Conservation (phyloP, 23 tunicate species). For the Ascidia mentula region DNA sequence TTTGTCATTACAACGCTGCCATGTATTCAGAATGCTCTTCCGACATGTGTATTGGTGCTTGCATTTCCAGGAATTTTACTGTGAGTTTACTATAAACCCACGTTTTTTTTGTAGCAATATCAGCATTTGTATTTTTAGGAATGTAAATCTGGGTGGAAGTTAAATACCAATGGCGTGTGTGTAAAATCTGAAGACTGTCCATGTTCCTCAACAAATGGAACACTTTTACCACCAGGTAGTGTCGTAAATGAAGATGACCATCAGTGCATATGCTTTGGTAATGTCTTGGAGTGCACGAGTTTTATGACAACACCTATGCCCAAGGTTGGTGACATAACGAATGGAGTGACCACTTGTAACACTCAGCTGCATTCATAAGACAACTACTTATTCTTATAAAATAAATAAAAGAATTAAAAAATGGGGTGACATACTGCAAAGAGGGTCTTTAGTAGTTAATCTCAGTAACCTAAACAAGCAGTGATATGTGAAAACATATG, state of each 20-base stretch:
- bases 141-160: constrained; percentile 21
- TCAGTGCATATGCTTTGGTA: constrained; percentile 16
- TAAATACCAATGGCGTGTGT: not conserved
- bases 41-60: constrained; percentile 12
- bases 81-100: not conserved
- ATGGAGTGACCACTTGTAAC: too few species aligned
- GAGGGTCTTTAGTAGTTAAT: too few species aligned
- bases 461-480: too few species aligned
- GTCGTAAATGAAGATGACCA: not conserved
- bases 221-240: not conserved
- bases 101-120: not conserved
- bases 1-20: not conserved
- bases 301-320: not conserved
- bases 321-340: too few species aligned
- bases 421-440: too few species aligned
- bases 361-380: too few species aligned
- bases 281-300: not conserved
- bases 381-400: too few species aligned
- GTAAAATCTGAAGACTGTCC: constrained; percentile 15
- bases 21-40: not conserved
- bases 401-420: too few species aligned
- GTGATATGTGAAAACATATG: too few species aligned
- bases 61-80: not conserved
- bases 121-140: not conserved
- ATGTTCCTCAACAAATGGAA: not conserved